phyloP scores from a whole-genome alignment of 2,113 vertebrate species.

The Chitala chitala region DNA sequence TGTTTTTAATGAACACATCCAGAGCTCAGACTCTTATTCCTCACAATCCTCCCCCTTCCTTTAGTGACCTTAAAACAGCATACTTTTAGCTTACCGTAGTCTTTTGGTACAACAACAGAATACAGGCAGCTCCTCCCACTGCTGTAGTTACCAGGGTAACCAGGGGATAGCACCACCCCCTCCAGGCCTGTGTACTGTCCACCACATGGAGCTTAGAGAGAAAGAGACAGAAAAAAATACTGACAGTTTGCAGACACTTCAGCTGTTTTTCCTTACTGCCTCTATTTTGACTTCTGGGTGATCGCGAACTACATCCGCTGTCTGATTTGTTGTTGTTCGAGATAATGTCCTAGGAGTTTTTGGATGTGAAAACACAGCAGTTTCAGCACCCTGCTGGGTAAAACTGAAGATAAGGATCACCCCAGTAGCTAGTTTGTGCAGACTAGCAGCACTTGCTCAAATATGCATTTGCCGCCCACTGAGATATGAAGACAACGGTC shows the following conservation, averaged over 20 bases:
- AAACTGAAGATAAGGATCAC: constrained; percentile 34
- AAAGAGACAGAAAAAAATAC: constrained; percentile 10
- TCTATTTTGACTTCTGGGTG: constrained; percentile 46
- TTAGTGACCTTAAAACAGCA: background rate
- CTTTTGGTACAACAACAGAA: constrained; percentile 83
- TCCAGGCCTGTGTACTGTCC: constrained; percentile 86
- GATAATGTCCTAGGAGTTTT: constrained; percentile 57
- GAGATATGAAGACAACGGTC: background rate
- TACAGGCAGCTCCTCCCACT: constrained; percentile 82
- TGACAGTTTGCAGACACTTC: constrained; percentile 1
- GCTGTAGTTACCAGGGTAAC: constrained; percentile 93
- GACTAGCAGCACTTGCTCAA: background rate
- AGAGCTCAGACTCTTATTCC: background rate
- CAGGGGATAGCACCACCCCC: constrained; percentile 89
- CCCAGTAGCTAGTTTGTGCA: background rate
- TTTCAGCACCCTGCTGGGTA: constrained; percentile 58
- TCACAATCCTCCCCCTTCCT: background rate
- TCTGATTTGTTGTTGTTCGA: constrained; percentile 54
- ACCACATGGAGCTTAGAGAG: constrained; percentile 80
- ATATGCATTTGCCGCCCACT: background rate
- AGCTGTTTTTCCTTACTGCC: constrained; percentile 32
- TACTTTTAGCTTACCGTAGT: constrained; percentile 74
- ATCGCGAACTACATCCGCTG: constrained; percentile 64
- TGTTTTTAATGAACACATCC: background rate
- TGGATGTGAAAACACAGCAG: constrained; percentile 58